Base-by-base conservation (phyloP, 2,888 invertebrate species). In the Ichneumon xanthorius region DNA sequence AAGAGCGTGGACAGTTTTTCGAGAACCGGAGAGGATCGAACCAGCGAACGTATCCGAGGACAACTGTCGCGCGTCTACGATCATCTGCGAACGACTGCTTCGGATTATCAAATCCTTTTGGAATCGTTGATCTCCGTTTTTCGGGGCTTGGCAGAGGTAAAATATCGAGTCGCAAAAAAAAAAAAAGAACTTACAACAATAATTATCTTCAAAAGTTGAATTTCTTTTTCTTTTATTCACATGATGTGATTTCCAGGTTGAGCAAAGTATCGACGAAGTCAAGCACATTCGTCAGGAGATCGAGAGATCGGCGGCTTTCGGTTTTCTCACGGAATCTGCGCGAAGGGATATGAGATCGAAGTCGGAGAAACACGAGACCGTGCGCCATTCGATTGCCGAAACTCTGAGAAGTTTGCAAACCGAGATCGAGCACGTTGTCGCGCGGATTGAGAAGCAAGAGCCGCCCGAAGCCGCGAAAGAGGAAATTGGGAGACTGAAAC, bases 91-190 rank as follows among this genome's bases (percentile, higher is more conserved):
- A 95, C 95, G 82, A 96, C 97, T 80, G 95, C 96, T 63, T 96
- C 96, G 16, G 96, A 97, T 89, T 97, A 97, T 91, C 96, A 96
- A 91, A 95, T 95, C 26, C 94, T 98, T 71, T 92, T 97, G 72
- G 96, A 97, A 92, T 96, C 96, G 94, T 94, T 97, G 71, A 95
- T 96, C 85, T 95, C 96, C 72, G 97, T 97, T 94, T 96, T 97
- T 93, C 96, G 96, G 89, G 96, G 96, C 90, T 93, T 97, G 81
- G 93, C 94, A 85, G 95, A 96, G 94, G 96, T 96, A 91, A 90
- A 45, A 14, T 14, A 45, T 45, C 14, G 14, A 45, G 45, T 14
- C 14, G 0, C 3, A n/a, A n/a, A 45, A 45, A 45, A 14, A 14
- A 14, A 14, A 45, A 45, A 45, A 14, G 14, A 55, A 55, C 9